Evolutionary conservation across 1,140 invertebrate species (phyloP).

Genomic region (Bombus cullumanus): DNA sequence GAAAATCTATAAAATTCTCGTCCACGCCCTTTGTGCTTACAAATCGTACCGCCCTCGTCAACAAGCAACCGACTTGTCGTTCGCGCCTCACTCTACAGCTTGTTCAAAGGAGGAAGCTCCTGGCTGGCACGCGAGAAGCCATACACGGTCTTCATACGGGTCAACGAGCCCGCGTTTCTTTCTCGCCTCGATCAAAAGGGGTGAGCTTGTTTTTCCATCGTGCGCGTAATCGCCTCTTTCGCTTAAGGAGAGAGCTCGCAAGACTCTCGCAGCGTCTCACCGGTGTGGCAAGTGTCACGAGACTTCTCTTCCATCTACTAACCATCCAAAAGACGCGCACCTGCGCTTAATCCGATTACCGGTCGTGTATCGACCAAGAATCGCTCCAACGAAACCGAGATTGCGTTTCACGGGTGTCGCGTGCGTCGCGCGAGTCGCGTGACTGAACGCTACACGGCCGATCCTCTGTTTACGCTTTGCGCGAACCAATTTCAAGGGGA

Average conservation of each 20-base stretch:
- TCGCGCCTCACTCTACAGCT: neutral
- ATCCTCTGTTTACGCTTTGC: neutral
- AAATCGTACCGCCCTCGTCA: neutral
- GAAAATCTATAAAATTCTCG: too few species aligned
- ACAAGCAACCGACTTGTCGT: slow-evolving; percentile 7
- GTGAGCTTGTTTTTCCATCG: slow-evolving; percentile 21
- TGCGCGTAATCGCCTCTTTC: slow-evolving; percentile 23
- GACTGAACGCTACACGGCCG: neutral
- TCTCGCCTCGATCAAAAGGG: slow-evolving; percentile 16
- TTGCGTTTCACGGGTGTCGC: slow-evolving; percentile 20
- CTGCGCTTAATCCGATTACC: slow-evolving; percentile 63
- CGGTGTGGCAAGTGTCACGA: slow-evolving; percentile 29
- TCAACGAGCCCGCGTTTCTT: slow-evolving; percentile 32
- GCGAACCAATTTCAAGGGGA: too few species aligned
- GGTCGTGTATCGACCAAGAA: slow-evolving; percentile 46
- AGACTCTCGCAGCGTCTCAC: too few species aligned
- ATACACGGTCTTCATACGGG: slow-evolving; percentile 23
- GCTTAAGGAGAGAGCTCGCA: neutral
- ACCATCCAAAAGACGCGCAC: slow-evolving; percentile 46
- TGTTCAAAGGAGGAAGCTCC: neutral
- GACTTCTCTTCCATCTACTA: neutral
- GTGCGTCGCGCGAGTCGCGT: slow-evolving; percentile 1
- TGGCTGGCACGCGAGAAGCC: slow-evolving; percentile 26
- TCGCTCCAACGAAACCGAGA: slow-evolving; percentile 43
- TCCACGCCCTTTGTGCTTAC: too few species aligned